Percentiles rank a stretch among this genome's conserved stretches.
Evolutionary conservation across 2,113 vertebrate genomes (phyloP).

Genomic region (Platysteira castanea): DNA sequence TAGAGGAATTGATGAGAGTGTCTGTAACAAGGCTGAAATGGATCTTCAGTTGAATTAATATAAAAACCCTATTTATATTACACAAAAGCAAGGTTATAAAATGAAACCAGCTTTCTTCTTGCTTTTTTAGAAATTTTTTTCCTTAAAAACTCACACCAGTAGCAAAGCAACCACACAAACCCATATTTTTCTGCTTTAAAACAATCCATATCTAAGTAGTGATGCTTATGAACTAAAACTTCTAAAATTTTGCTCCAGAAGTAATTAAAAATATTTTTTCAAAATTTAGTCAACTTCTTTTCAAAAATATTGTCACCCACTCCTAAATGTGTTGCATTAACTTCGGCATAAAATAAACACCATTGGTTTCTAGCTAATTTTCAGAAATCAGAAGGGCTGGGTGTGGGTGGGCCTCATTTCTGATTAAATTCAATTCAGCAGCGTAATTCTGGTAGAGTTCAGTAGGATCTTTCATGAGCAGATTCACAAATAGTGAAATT

Average conservation of each 20-base stretch:
- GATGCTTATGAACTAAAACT: neutral
- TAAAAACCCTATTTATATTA: neutral
- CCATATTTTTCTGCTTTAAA: neutral
- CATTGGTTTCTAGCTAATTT: neutral
- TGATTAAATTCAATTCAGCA: neutral
- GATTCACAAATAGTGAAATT: neutral
- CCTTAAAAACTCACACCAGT: neutral
- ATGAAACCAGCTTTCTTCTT: neutral
- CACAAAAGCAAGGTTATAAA: neutral
- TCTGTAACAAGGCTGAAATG: neutral
- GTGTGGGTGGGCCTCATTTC: neutral
- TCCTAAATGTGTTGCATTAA: neutral
- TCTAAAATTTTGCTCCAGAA: neutral
- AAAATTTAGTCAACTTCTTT: neutral
- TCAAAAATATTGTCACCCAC: neutral
- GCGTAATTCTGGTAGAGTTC: neutral
- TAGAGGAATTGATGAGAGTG: neutral
- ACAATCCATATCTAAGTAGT: neutral
- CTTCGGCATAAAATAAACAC: neutral
- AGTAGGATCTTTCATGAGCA: neutral
- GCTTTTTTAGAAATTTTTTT: neutral
- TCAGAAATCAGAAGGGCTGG: neutral
- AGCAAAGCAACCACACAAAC: neutral
- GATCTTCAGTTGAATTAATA: neutral
- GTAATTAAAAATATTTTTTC: neutral